Percentiles rank a stretch among this genome's conserved stretches.
phyloP scores from a whole-genome alignment of 2,113 vertebrate species.

The Xiphorhynchus elegans region DNA sequence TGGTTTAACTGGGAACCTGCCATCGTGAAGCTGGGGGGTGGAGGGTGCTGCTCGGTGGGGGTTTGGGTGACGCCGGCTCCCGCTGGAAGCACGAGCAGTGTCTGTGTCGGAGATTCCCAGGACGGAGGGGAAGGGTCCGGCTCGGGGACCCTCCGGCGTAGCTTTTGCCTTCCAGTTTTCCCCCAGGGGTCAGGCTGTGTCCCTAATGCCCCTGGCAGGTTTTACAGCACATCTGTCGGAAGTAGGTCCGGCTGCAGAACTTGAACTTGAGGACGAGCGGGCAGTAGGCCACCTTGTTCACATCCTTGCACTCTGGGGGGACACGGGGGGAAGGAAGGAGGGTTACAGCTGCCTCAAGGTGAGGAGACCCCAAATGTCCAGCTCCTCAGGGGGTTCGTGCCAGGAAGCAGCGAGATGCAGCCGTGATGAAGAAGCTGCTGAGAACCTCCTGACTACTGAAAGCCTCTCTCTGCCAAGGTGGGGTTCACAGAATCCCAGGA shows the following conservation, averaged over 20 bases:
- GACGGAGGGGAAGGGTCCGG: background rate
- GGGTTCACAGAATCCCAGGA: background rate
- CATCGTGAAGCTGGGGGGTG: background rate
- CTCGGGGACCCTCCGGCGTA: fast-evolving
- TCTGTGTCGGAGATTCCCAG: background rate
- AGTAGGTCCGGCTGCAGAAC: constrained; percentile 98
- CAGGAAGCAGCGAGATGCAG: background rate
- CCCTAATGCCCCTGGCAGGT: constrained; percentile 94
- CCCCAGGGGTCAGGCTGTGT: constrained; percentile 3
- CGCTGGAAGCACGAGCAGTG: background rate
- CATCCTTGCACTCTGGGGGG: constrained; percentile 95
- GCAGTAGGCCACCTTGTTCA: constrained; percentile 99
- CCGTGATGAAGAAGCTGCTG: fast-evolving
- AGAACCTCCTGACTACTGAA: background rate
- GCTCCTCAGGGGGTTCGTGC: background rate
- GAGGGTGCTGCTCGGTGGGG: background rate
- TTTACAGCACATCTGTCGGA: constrained; percentile 99
- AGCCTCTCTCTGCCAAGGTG: background rate
- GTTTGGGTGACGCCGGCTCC: background rate
- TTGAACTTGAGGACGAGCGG: constrained; percentile 99
- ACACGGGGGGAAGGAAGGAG: background rate
- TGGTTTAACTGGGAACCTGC: constrained; percentile 31
- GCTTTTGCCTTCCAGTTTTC: constrained; percentile 62
- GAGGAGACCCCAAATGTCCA: background rate
- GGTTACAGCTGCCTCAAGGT: background rate